These are phyloP conservation scores for Colius striatus DNA, from an alignment of 2,113 vertebrate species.

Conservation along the genomic window DNA sequence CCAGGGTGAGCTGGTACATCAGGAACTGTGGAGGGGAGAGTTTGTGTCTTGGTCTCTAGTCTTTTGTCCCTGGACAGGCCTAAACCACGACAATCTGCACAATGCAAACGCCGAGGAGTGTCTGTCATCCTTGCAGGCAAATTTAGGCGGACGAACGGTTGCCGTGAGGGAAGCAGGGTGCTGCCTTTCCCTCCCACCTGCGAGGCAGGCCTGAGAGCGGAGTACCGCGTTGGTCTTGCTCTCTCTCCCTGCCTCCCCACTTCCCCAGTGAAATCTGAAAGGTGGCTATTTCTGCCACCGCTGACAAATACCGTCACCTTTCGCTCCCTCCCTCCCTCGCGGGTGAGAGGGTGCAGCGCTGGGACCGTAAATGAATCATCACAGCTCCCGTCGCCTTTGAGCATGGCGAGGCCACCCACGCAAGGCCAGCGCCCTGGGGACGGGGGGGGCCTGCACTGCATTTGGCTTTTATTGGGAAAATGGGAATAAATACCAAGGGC, in stretches of 20 bases:
- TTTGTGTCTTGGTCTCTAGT: neutral
- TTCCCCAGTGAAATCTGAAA: constrained; percentile 27
- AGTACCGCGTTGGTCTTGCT: neutral
- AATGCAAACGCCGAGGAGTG: rapidly evolving
- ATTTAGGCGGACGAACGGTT: neutral
- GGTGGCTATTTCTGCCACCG: constrained; percentile 5
- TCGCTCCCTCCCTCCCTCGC: neutral
- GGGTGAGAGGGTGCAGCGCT: neutral
- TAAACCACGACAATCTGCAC: no score
- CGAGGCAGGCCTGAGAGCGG: neutral
- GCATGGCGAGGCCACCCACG: neutral
- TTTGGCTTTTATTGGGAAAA: neutral
- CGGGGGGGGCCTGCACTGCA: rapidly evolving
- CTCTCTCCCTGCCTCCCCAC: neutral
- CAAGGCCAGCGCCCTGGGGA: neutral
- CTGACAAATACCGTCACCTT: constrained; percentile 17
- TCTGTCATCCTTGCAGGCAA: neutral
- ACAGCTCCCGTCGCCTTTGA: neutral
- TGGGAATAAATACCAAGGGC: neutral
- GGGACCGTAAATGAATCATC: constrained; percentile 16
- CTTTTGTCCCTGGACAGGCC: no score
- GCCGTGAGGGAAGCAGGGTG: rapidly evolving
- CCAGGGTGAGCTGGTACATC: neutral
- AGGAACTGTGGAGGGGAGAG: neutral
- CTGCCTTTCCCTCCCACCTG: neutral